Conservation (phyloP, 1,140 invertebrate species). For the Homalodisca vitripennis region DNA sequence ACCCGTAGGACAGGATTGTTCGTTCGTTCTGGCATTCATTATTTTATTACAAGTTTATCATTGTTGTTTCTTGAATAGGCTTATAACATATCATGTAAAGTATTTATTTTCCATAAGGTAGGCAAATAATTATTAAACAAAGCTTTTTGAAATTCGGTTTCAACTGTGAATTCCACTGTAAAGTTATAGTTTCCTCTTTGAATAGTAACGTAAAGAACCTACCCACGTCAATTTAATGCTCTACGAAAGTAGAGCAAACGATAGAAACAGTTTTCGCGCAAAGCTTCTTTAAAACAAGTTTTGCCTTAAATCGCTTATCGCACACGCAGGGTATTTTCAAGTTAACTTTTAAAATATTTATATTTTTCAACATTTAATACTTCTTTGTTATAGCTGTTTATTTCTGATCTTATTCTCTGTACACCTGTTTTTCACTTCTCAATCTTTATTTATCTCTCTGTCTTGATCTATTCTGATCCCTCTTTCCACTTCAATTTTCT, state of each 20-base stretch:
- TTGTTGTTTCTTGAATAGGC: conserved; percentile 29
- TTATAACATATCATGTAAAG: conserved; percentile 29
- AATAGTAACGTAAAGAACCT: conserved; percentile 22
- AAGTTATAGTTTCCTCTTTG: neutral
- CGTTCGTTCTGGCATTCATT: conserved; percentile 19
- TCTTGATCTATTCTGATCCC: conserved; percentile 27
- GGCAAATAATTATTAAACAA: conserved; percentile 9
- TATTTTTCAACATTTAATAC: conserved; percentile 4
- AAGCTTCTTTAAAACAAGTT: conserved; percentile 8
- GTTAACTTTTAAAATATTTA: neutral
- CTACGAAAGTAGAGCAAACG: conserved; percentile 7
- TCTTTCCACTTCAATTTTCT: conserved; percentile 24
- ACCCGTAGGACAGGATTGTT: conserved; percentile 17
- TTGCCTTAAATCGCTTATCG: conserved; percentile 19
- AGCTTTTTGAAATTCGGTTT: conserved; percentile 11
- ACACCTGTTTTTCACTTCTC: neutral
- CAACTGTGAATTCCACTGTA: conserved; percentile 3
- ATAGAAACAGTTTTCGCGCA: conserved; percentile 13
- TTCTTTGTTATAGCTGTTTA: neutral
- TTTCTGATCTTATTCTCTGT: conserved; percentile 1
- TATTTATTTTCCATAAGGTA: conserved; percentile 16
- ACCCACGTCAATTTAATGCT: conserved; percentile 29
- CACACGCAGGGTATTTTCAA: conserved; percentile 21
- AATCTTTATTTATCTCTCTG: conserved; percentile 7
- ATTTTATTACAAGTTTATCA: conserved; percentile 27